phyloP scores from a whole-genome alignment of 2,797 vertebrate species.

The Sebastolobus alascanus region DNA sequence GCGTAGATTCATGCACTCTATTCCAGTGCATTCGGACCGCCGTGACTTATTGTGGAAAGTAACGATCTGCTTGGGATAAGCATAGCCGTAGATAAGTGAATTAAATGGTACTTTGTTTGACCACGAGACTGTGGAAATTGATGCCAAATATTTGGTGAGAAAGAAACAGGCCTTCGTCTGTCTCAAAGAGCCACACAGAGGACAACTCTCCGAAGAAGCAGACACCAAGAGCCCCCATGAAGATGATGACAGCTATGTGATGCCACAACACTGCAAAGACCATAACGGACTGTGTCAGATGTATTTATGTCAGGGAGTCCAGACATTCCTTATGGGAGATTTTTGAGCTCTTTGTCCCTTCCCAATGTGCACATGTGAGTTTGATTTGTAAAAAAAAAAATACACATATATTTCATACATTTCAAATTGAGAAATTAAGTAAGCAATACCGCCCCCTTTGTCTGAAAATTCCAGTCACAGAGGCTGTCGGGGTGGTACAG shows the following conservation, averaged over 20 bases:
- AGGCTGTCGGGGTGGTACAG: slow-evolving; percentile 25
- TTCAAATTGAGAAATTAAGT: slow-evolving; percentile 72
- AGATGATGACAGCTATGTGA: slow-evolving; percentile 73
- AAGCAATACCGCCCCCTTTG: slow-evolving; percentile 62
- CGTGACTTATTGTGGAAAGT: slow-evolving; percentile 60
- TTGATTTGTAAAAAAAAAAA: slow-evolving; percentile 69
- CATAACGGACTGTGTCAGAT: slow-evolving; percentile 75
- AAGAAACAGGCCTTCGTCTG: slow-evolving; percentile 74
- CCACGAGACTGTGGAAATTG: slow-evolving; percentile 74
- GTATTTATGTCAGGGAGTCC: slow-evolving; percentile 63
- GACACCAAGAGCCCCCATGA: slow-evolving; percentile 58
- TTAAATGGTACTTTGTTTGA: slow-evolving; percentile 75
- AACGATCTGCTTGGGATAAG: slow-evolving; percentile 61
- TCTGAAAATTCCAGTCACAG: slow-evolving; percentile 60
- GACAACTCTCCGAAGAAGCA: slow-evolving; percentile 58
- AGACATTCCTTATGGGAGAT: slow-evolving; percentile 41
- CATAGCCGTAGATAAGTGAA: slow-evolving; percentile 70
- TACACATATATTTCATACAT: slow-evolving; percentile 40
- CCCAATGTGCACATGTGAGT: slow-evolving; percentile 67
- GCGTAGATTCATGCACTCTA: slow-evolving; percentile 26
- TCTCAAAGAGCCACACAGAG: slow-evolving; percentile 71
- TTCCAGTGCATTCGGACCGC: slow-evolving; percentile 36
- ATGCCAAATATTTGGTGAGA: slow-evolving; percentile 77
- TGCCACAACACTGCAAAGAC: slow-evolving; percentile 66
- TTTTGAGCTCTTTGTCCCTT: slow-evolving; percentile 52